Base-by-base conservation (phyloP, 2,888 invertebrate genomes). In the Chrysodeixis includens region DNA sequence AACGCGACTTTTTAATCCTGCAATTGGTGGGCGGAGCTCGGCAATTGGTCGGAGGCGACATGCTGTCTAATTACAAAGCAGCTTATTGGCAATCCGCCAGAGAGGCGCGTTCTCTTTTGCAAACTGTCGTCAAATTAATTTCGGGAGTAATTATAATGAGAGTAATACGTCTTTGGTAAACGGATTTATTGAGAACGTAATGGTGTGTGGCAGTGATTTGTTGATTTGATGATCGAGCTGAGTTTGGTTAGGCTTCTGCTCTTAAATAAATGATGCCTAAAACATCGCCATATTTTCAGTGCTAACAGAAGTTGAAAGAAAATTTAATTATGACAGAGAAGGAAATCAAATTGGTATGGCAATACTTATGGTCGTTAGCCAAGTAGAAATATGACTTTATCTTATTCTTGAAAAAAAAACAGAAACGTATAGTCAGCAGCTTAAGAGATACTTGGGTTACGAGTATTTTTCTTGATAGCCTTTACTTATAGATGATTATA, bases 21-120 rank as follows among this genome's bases (percentile, higher is more conserved):
- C 86, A 85, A 91, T 87, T 83, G 87, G 85, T 90, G 90, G 92
- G 92, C 90, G 84, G 89, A 89, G 90, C 87, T 78, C 71, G 66
- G 70, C 72, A 69, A 76, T 75, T 78, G 78, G 76, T 69, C 76
- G 69, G 60, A 58, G 75, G 84, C 90, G 91, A 90, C 92, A 92
- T 91, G 89, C 90, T 84, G 91, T 86, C 90, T 91, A 91, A 92
- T 93, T 90, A 83, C 68, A 78, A 81, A 74, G 78, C 73, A 73
- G 78, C 83, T 84, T 80, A 78, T 78, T 81, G 85, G 78, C 84
- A 69, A 67, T 67, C 69, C 66, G 71, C 73, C 74, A 73, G 69
- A 78, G 73, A 67, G 71, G 40, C 55, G 72, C 40, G 76, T 69
- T 67, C 67, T 61, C 58, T 56, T 66, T 71, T 60, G 67, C 57